Conservation (phyloP, 2,797 vertebrate genomes). For the Urosaurus nigricauda region DNA sequence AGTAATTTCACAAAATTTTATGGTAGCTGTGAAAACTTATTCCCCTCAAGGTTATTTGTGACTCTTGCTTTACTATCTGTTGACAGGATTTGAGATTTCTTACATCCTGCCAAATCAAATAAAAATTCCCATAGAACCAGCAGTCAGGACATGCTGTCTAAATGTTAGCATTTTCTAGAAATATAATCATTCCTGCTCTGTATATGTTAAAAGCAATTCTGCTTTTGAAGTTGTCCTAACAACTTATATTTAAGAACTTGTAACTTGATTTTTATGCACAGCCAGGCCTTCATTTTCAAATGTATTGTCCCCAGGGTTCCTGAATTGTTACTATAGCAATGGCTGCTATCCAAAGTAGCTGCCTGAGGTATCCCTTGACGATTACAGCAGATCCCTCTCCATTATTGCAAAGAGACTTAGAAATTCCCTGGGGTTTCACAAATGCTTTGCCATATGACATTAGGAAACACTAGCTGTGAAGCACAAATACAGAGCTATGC, state of each 20-base stretch:
- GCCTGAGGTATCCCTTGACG: background rate
- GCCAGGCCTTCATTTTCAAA: slow-evolving; percentile 11
- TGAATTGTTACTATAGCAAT: background rate
- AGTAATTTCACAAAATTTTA: background rate
- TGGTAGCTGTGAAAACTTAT: background rate
- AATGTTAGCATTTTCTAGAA: slow-evolving; percentile 22
- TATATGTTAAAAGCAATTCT: background rate
- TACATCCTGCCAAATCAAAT: slow-evolving; percentile 4
- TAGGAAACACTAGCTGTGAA: background rate
- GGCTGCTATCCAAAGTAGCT: slow-evolving; percentile 1
- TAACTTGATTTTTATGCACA: slow-evolving; percentile 14
- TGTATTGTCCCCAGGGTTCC: background rate
- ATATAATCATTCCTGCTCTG: background rate
- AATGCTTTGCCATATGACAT: background rate
- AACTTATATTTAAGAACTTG: slow-evolving; percentile 21
- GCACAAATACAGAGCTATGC: background rate
- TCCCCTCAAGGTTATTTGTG: background rate
- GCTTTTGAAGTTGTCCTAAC: slow-evolving; percentile 7
- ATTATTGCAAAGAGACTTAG: background rate
- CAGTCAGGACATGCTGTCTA: background rate
- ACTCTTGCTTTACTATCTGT: background rate
- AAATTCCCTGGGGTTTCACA: background rate
- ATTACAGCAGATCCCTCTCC: background rate
- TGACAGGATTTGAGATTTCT: background rate
- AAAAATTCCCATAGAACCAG: slow-evolving; percentile 9